Base-by-base conservation (phyloP, 2,113 vertebrate genomes). In the Crotalus tigris region DNA sequence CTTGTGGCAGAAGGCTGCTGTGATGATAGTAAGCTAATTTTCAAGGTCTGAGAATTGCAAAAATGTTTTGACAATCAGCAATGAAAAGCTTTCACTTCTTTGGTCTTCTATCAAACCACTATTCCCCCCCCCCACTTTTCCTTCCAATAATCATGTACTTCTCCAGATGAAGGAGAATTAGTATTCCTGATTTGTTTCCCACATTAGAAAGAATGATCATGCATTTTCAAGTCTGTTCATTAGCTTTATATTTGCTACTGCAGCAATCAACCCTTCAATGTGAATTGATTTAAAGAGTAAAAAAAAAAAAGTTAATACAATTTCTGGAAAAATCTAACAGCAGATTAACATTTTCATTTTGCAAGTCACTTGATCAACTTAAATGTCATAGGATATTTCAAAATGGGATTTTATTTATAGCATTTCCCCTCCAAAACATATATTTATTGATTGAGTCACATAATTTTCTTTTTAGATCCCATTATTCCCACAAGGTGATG, bases 61-160 rank as follows among this genome's bases (percentile, higher is more conserved):
- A 97, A 97, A 95, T 96, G 95, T 98, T 98, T 98, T 97, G 97
- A 98, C 97, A 98, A 95, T 91, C 88, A 96, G 51, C 93, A 96
- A 93, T 93, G 94, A 96, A 97, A 97, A 96, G 92, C 95, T 97
- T 98, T 97, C 96, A 97, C 97, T 92, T 85, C 85, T 96, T 97
- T 64, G 93, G 44, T 96, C 91, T 93, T 89, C 87, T 33, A 92
- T 61, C 91, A 93, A 95, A 96, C 26, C 95, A 91, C 92, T 93
- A 96, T 64, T 1, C 24, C 17, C 9, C 29, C 7, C 5, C 1
- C 10, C 17, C 5, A 29, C 92, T 87, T 55, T 86, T 93, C 91
- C 93, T n/a, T 91, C 92, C 96, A 29, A 91, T 94, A 97, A 97
- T 95, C 88, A 93, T 89, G 59, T 53, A 92, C 54, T 95, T 95